Evolutionary conservation across 2,113 vertebrate genomes (phyloP).

Genomic region (Turnix velox): DNA sequence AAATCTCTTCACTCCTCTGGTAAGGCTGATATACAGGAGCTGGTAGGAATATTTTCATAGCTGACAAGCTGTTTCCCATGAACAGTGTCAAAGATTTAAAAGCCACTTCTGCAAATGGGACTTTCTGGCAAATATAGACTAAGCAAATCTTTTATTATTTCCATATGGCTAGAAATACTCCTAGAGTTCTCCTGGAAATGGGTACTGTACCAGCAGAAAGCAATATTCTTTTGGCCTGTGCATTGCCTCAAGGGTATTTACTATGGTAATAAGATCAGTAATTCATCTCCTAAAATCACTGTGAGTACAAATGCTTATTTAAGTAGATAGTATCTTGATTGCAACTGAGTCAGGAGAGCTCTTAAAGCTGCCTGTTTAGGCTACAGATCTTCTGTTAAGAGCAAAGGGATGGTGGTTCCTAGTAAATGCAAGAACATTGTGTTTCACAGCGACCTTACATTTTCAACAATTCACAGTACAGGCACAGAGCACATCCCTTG

Average conservation of each 20-base stretch:
- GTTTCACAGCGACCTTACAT: not conserved
- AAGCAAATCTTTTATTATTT: slow-evolving; percentile 57
- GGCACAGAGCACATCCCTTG: not conserved
- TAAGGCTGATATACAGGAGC: slow-evolving; percentile 21
- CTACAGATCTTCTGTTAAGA: slow-evolving; percentile 43
- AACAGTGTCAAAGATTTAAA: slow-evolving; percentile 57
- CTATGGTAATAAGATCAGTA: slow-evolving; percentile 66
- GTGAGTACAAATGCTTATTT: slow-evolving; percentile 63
- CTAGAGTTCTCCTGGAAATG: slow-evolving; percentile 50
- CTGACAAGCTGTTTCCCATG: slow-evolving; percentile 49
- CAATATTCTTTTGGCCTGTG: slow-evolving; percentile 60
- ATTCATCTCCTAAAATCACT: slow-evolving; percentile 65
- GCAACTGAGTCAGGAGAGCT: slow-evolving; percentile 51
- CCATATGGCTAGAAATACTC: slow-evolving; percentile 54
- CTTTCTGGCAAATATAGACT: slow-evolving; percentile 42
- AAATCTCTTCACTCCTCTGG: not conserved
- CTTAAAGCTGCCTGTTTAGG: slow-evolving; percentile 47
- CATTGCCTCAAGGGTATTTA: slow-evolving; percentile 55
- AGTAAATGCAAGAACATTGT: not conserved
- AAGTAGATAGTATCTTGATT: slow-evolving; percentile 68
- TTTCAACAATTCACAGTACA: not conserved
- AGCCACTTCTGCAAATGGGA: slow-evolving; percentile 50
- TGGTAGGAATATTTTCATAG: slow-evolving; percentile 37
- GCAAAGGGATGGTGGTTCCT: not conserved
- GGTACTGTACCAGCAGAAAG: slow-evolving; percentile 59